phyloP scores from a whole-genome alignment of 2,113 vertebrate genomes.

The Empidonax alnorum region DNA sequence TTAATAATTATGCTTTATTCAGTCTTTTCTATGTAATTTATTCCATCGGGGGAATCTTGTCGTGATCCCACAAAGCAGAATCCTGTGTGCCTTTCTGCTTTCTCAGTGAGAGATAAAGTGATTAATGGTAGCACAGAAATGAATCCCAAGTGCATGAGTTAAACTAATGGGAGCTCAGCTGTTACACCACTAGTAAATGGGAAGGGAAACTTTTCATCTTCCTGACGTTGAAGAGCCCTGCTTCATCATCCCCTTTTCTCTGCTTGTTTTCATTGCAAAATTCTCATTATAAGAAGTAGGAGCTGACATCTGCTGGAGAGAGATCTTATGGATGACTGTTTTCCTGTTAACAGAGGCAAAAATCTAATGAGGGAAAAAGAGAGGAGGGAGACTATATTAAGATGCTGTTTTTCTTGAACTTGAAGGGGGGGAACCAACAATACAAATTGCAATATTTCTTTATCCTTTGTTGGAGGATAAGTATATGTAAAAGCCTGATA shows the following conservation, averaged over 20 bases:
- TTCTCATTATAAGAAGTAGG: conserved; percentile 11
- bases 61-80: background rate
- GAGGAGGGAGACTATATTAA: background rate
- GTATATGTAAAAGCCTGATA: background rate
- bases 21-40: background rate
- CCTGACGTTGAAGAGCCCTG: background rate
- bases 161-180: conserved; percentile 34
- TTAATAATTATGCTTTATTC: background rate
- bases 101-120: background rate
- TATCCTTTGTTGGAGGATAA: background rate
- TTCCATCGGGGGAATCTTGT: background rate
- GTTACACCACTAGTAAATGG: background rate
- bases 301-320: conserved; percentile 30
- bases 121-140: conserved; percentile 21
- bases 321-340: conserved; percentile 17
- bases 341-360: conserved; percentile 8
- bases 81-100: background rate
- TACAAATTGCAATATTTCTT: background rate
- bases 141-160: background rate
- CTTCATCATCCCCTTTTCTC: conserved; percentile 35
- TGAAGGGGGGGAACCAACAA: background rate
- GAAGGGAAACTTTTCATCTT: conserved; percentile 34
- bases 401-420: background rate
- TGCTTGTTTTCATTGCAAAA: conserved; percentile 22
- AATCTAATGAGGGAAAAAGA: background rate